Evolutionary conservation across 2,888 invertebrate genomes (phyloP), one percentile per base, ranked within the genome.

Genomic region (Leptinotarsa tumamoca): DNA sequence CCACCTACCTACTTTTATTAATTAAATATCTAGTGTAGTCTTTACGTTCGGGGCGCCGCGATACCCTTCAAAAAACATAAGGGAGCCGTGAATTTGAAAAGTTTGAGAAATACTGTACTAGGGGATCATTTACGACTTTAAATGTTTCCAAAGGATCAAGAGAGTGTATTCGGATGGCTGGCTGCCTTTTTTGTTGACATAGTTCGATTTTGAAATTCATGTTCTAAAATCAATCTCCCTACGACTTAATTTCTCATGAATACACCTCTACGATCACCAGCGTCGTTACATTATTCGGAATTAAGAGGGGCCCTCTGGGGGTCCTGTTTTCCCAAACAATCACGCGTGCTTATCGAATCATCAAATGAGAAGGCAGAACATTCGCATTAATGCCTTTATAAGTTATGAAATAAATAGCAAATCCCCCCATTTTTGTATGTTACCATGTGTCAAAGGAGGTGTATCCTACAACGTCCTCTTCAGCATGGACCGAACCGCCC

Each of bases 281-380:
- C 58, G 67, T 70, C 33, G 58, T 33, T 33, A 21, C 71, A 51
- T 71, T 49, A n/a, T 69, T 13, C 14, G 18, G 43, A 18, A n/a
- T 67, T 51, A 73, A 43, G 50, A 72, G 72, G 69, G 52, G n/a
- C 52, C 74, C 78, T 72, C 76, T 72, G 75, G 81, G 83, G 82
- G 81, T 80, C 78, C 79, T 82, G 82, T 83, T 82, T 79, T 73
- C 73, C 77, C 80, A 84, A 84, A 84, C 84, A 84, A 82, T 82
- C 74, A 75, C 83, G 84, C 83, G 84, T 83, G 82, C 76, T 75
- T 66, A 76, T 78, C 73, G 68, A 78, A 79, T 73, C 70, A 67
- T 54, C 80, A 81, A 83, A 83, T 79, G 82, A 82, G 83, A 78
- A 76, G 84, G 83, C 80, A 67, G 83, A 76, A 81, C 83, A 73